Conservation (phyloP, 2,113 vertebrate genomes). For the Crotalus viridis region DNA sequence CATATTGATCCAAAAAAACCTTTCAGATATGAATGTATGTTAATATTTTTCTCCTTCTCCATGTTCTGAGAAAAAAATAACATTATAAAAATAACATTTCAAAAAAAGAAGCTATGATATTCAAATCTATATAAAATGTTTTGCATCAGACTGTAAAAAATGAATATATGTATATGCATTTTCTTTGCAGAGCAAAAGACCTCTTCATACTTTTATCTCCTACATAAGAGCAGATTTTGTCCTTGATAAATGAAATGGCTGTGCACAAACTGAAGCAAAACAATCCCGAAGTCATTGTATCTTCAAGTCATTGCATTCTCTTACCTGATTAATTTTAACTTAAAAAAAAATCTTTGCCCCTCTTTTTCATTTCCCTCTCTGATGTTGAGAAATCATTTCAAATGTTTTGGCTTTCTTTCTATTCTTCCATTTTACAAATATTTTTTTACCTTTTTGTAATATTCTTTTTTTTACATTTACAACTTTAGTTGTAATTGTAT, state of each 20-base stretch:
- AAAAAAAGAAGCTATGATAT: not conserved
- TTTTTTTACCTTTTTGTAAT: not conserved
- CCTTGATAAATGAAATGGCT: conserved; percentile 17
- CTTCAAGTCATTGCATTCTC: conserved; percentile 2
- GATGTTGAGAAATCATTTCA: conserved; percentile 1
- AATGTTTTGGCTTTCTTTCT: conserved; percentile 20
- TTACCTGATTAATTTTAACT: conserved; percentile 22
- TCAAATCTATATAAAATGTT: not conserved
- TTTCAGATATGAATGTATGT: conserved; percentile 45
- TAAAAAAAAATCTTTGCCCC: not conserved
- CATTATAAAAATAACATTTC: conserved; percentile 9
- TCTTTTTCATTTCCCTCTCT: not conserved
- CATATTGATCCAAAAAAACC: conserved; percentile 41
- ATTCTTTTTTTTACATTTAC: not conserved
- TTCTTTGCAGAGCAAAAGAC: conserved; percentile 11
- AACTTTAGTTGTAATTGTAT: not conserved
- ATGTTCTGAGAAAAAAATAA: conserved; percentile 45
- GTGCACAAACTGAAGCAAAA: not conserved
- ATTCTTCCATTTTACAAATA: conserved; percentile 16
- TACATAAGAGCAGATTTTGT: conserved; percentile 22
- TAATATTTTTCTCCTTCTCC: conserved; percentile 10
- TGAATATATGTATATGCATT: conserved; percentile 10
- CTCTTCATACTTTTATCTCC: conserved; percentile 17
- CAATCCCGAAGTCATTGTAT: not conserved
- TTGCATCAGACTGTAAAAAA: conserved; percentile 24